phyloP scores from a whole-genome alignment of 2,888 invertebrate genomes.

The Nemotelus nigrinus region DNA sequence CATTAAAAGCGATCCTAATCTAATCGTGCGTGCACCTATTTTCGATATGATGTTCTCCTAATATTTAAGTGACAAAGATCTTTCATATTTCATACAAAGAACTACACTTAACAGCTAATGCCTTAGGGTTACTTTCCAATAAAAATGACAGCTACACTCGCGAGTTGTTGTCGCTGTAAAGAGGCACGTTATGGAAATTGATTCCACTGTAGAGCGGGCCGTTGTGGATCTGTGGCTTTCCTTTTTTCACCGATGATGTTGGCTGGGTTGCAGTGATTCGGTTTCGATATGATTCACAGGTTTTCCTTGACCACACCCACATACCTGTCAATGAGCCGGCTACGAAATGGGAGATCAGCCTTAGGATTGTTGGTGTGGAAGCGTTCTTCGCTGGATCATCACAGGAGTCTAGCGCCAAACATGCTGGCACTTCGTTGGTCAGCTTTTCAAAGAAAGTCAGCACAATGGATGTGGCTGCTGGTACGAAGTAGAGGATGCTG shows the following conservation, averaged over 20 bases:
- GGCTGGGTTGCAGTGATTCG: constrained; percentile 52
- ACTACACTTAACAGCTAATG: neutral
- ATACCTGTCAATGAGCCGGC: constrained; percentile 63
- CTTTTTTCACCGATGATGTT: constrained; percentile 59
- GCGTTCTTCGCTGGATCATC: constrained; percentile 56
- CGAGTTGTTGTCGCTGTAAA: constrained; percentile 58
- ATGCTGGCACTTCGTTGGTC: constrained; percentile 58
- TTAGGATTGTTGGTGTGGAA: constrained; percentile 58
- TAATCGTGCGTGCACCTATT: constrained; percentile 37
- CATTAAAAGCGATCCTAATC: neutral
- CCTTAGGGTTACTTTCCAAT: constrained; percentile 7
- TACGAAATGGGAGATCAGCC: constrained; percentile 61
- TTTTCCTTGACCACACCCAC: constrained; percentile 65
- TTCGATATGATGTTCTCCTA: constrained; percentile 1
- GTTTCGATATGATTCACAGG: constrained; percentile 63
- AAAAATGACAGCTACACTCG: constrained; percentile 57
- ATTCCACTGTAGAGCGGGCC: constrained; percentile 63
- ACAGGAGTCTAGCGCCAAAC: constrained; percentile 60
- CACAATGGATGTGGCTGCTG: constrained; percentile 59
- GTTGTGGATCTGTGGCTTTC: constrained; percentile 52
- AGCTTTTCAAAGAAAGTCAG: constrained; percentile 60
- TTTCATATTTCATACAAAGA: constrained; percentile 19
- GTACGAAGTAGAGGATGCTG: constrained; percentile 61
- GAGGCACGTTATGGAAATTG: constrained; percentile 63
- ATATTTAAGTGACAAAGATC: neutral